Base-by-base conservation (phyloP, 2,113 vertebrate species). In the Formicarius rufipectus region DNA sequence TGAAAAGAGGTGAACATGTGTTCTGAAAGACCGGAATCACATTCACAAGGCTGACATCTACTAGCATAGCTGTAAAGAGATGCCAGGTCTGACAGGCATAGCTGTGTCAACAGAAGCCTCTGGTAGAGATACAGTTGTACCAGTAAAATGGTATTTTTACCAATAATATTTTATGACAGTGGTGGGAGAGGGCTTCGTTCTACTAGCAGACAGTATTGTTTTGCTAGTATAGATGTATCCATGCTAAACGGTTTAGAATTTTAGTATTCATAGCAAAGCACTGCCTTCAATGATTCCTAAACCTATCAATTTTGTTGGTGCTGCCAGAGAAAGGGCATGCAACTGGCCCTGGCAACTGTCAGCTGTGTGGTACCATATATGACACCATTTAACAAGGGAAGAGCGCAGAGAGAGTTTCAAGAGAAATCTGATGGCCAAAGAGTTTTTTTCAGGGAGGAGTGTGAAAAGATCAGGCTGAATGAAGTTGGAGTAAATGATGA, bases 61-160 rank as follows among this genome's bases (percentile, higher is more conserved):
- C 77, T 45, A 87, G 56, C 64, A 55, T 8, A 72, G n/a, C 66
- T 87, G 69, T 92, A 87, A 95, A 87, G 69, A 84, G 58, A 53
- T 94, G 73, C 80, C 84, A 94, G 60, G 73, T 66, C 77, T 87
- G 77, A 76, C 73, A 89, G 62, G 40, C 73, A 22, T 81, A 93
- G 47, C 66, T 56, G 25, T 84, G 44, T 87, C 66, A 91, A 93
- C 81, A 89, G 74, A 89, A 96, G 69, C n/a, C 60, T 82, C 60
- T 95, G n/a, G 69, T 75, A 92, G 58, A 76, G 60, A 62, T 52
- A 80, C 33, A 84, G 50, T 78, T 87, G 47, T 52, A 71, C 44
- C 64, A 87, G 64, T 87, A 78, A 95, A 95, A 84, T 35, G 33
- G 30, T 52, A 52, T 84, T 96, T 95, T 96, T 81, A 56, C 56